phyloP scores from a whole-genome alignment of 2,113 vertebrate genomes.

The Eurystomus gularis region DNA sequence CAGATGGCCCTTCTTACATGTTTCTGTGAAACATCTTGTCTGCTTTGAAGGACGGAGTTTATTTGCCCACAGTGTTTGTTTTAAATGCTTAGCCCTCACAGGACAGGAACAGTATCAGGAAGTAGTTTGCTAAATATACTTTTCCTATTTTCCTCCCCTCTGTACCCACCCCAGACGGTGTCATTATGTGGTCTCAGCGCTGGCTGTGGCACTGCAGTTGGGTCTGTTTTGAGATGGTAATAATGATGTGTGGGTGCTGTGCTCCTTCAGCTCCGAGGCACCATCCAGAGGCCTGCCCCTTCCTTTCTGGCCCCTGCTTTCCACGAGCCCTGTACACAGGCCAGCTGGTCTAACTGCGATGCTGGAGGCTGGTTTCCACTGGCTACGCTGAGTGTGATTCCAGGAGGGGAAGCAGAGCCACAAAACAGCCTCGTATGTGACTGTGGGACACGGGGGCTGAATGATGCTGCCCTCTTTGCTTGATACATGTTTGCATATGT shows the following conservation, averaged over 20 bases:
- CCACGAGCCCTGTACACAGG: neutral
- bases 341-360: neutral
- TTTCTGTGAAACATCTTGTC: neutral
- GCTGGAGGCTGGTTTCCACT: neutral
- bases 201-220: accelerated
- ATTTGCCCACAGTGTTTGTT: neutral
- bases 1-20: neutral
- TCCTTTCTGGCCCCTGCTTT: neutral
- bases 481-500: accelerated
- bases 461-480: neutral
- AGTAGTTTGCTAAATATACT: conserved; percentile 20
- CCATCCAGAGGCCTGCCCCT: neutral
- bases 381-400: accelerated
- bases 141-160: neutral
- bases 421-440: too few relatives aligned
- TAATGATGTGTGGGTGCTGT: neutral
- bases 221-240: neutral
- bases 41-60: neutral
- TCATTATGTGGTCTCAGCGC: neutral
- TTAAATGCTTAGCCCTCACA: neutral
- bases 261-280: neutral
- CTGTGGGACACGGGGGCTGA: neutral
- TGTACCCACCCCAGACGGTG: neutral
- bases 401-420: neutral
- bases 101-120: neutral